Evolutionary conservation across 2,113 vertebrate genomes (phyloP).

Genomic region (Otis tarda): DNA sequence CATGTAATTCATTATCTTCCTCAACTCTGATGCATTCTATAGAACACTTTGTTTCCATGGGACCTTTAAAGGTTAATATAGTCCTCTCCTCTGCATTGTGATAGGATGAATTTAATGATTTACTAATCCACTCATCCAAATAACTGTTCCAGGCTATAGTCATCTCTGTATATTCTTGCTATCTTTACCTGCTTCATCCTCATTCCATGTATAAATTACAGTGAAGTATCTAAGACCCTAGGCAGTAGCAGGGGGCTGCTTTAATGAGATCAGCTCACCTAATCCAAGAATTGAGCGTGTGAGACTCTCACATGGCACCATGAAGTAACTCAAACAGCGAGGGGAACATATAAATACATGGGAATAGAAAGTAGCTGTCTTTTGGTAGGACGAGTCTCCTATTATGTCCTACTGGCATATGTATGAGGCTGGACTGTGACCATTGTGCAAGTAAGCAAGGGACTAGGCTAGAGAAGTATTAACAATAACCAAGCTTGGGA

Average conservation of each 20-base stretch:
- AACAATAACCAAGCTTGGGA: neutral
- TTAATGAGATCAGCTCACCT: neutral
- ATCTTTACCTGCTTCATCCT: neutral
- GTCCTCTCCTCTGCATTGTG: neutral
- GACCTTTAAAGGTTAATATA: neutral
- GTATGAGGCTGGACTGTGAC: neutral
- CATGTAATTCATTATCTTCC: neutral
- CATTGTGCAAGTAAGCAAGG: neutral
- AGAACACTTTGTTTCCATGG: neutral
- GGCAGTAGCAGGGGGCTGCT: neutral
- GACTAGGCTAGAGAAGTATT: neutral
- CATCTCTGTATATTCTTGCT: neutral
- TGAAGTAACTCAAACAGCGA: neutral
- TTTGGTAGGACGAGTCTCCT: neutral
- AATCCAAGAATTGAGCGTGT: neutral
- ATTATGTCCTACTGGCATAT: neutral
- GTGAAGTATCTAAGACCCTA: neutral
- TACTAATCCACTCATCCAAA: neutral
- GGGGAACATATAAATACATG: neutral
- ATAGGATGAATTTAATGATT: neutral
- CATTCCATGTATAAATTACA: neutral
- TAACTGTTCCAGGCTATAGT: neutral
- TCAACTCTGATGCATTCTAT: neutral
- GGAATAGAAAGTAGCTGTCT: neutral
- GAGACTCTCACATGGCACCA: neutral